Base-by-base conservation (phyloP, 2,888 invertebrate species). In the Eucera pruinosa region DNA sequence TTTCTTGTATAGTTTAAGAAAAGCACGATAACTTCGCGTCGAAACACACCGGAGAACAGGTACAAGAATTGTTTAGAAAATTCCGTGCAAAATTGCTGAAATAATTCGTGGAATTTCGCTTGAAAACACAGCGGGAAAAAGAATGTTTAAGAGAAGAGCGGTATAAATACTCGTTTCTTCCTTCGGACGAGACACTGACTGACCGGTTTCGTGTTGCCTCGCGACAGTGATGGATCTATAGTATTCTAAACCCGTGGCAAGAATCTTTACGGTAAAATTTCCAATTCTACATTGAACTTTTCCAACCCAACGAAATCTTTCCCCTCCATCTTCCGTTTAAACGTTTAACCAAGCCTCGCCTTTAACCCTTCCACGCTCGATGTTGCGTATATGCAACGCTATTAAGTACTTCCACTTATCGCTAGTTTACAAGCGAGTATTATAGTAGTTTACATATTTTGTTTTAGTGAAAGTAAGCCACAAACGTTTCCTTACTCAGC, bases 151-250 rank as follows among this genome's bases (percentile, higher is more conserved):
- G 47, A 50, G 50, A 68, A 45, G 33, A 47, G 55, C n/a, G 15
- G 39, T 3, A 43, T 43, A 68, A 78, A 70, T 54, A 77, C 74
- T 72, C 80, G 69, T 66, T n/a, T 64, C 50, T 47, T 55, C 25
- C 43, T 69, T 68, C 65, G 41, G 15, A 50, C 67, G 20, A 66
- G 70, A 27, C 73, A 70, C 52, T 67, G 79, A 82, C 84, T 82
- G 81, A 86, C 81, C 78, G 79, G 86, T 84, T 86, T 75, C 74
- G 50, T 73, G 64, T 60, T 61, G 47, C 41, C 27, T 58, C 33
- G 13, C 15, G 69, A 78, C 79, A 84, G 79, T 85, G 81, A 80
- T 69, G 85, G 76, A 83, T 78, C 58, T 64, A 70, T 39, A n/a
- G 30, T 47, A 15, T 27, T 15, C 20, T 36, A 47, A 60, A 70